Evolutionary conservation across 2,797 vertebrate genomes (phyloP).

Genomic region (Phrynocephalus guinanensis): DNA sequence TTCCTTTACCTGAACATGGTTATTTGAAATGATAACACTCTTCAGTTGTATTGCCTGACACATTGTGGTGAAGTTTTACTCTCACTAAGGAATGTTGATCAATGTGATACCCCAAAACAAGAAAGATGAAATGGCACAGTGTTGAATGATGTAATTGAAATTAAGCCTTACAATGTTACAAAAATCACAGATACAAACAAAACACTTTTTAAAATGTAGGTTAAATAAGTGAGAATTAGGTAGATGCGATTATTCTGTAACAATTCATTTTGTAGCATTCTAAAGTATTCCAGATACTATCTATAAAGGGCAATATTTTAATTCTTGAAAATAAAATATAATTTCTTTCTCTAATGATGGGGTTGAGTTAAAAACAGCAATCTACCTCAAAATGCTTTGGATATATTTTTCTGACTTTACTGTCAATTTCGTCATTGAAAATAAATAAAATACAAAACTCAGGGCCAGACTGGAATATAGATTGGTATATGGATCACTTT

Average conservation of each 20-base stretch:
- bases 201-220: neutral
- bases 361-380: neutral
- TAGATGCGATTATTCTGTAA: slow-evolving; percentile 3
- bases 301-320: neutral
- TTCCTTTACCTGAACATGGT: neutral
- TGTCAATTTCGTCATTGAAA: neutral
- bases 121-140: slow-evolving; percentile 3
- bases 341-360: neutral
- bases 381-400: neutral
- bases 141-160: slow-evolving; percentile 27
- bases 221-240: slow-evolving; percentile 37
- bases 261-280: neutral
- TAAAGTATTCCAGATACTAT: neutral
- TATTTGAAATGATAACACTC: neutral
- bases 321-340: neutral
- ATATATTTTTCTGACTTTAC: neutral
- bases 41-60: slow-evolving; percentile 10
- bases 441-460: neutral
- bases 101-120: neutral
- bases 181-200: neutral
- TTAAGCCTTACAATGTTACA: neutral
- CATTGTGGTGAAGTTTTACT: neutral
- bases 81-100: neutral
- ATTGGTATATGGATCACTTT: no score
- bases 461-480: no score